Evolutionary conservation across 1,140 invertebrate species (phyloP).

Genomic region (Aporrectodea caliginosa): DNA sequence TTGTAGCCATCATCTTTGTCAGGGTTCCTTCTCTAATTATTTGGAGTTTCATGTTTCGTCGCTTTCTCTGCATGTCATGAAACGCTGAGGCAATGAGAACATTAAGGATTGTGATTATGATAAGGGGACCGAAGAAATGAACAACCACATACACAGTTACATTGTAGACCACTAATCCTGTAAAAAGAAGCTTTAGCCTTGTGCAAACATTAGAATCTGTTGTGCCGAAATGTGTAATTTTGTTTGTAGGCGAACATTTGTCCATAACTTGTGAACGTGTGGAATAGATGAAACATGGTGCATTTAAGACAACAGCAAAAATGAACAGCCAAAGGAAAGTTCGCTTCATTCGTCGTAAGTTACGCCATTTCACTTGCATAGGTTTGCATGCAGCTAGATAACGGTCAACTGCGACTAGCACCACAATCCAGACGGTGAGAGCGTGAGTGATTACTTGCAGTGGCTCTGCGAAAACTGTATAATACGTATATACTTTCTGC

Average conservation of each 20-base stretch:
- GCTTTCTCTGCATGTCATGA: not conserved
- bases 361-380: not conserved
- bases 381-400: not conserved
- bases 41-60: conserved; percentile 36
- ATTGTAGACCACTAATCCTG: too few relatives aligned
- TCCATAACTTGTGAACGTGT: not conserved
- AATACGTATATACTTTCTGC: not conserved
- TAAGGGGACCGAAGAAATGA: not conserved
- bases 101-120: not conserved
- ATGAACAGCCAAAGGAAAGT: not conserved
- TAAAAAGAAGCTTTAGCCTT: too few relatives aligned
- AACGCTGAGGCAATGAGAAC: not conserved
- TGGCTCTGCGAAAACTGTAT: too few relatives aligned
- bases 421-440: not conserved
- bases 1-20: conserved; percentile 20
- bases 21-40: conserved; percentile 41
- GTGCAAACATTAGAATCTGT: not conserved
- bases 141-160: not conserved
- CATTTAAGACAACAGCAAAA: not conserved
- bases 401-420: not conserved
- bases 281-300: not conserved
- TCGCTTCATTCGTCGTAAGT: not conserved
- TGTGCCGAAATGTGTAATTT: not conserved
- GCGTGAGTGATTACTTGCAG: not conserved
- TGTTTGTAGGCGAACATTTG: not conserved